A percentile compares a stretch with the other conserved stretches of the same genome.
These are phyloP conservation scores for Pseudomyrmex cubaensis DNA, from an alignment of 1,140 invertebrate genomes.

Conservation along the genomic window DNA sequence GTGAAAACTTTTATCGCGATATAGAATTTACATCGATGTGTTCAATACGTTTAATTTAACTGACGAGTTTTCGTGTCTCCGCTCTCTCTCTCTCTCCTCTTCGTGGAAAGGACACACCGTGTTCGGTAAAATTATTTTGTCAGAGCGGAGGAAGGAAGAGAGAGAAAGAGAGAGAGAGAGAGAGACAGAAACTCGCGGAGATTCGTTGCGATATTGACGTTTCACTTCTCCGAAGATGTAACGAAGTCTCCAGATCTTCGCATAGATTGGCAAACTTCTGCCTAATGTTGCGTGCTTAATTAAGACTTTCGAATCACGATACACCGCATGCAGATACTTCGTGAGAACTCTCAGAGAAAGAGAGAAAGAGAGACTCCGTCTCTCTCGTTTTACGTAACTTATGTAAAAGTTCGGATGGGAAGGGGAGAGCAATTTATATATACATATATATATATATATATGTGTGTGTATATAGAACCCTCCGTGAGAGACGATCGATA, in stretches of 20 bases:
- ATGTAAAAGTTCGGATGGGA: not conserved
- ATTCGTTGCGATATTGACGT: constrained; percentile 57
- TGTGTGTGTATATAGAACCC: too few relatives aligned
- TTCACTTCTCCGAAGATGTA: constrained; percentile 54
- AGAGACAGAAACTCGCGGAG: constrained; percentile 28
- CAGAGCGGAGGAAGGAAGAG: not conserved
- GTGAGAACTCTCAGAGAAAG: not conserved
- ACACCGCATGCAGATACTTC: constrained; percentile 18
- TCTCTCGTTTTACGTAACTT: constrained; percentile 30
- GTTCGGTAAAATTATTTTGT: constrained; percentile 52
- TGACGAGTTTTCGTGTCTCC: constrained; percentile 17
- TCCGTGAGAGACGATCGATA: constrained; percentile 23
- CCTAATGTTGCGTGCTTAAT: constrained; percentile 55
- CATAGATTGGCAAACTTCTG: constrained; percentile 47
- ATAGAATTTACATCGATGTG: constrained; percentile 42
- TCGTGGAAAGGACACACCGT: constrained; percentile 25
- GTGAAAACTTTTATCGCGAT: not conserved
- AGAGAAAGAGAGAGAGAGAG: too few relatives aligned
- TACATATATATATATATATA: too few relatives aligned
- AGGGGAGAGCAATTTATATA: constrained; percentile 16
- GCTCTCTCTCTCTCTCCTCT: not conserved
- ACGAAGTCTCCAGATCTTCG: constrained; percentile 28
- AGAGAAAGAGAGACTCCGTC: too few relatives aligned
- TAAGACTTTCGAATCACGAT: constrained; percentile 54
- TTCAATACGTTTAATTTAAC: constrained; percentile 50